Base-by-base conservation (phyloP, 2,888 invertebrate genomes). In the Camptogramma bilineatum region DNA sequence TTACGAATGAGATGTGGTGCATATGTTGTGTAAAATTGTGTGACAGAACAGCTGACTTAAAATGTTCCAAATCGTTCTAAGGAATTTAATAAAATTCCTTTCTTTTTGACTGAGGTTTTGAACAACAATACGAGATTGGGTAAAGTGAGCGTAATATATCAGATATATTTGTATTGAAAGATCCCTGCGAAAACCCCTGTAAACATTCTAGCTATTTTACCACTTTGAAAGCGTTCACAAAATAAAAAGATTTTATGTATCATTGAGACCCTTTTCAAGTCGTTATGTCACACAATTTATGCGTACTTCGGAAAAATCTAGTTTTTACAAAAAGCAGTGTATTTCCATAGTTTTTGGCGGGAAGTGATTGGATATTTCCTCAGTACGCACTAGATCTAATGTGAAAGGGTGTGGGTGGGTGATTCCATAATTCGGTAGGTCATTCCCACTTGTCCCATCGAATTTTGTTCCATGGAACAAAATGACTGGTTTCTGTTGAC, bases 281-380 rank as follows among this genome's bases (percentile, higher is more conserved):
- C 64, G 64, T 62, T 48, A 52, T 42, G 64, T 64, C 51, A 59
- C 10, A 53, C 39, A 51, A 54, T 52, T 52, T 18, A 19, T 21
- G 31, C 19, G 50, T 44, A 48, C 28, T 50, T 42, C 13, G 48
- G 28, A 54, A 54, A 9, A 52, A 31, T 47, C 28, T 13, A 24
- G 42, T 42, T 42, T 16, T 16, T 8, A 16, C 13, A 16, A 16
- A 44, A 7, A 13, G 13, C 39, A 39, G 8, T 39, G 39, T 39
- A n/a, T 13, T 39, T 39, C 39, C n/a, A 24, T 31, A 10, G 10
- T 10, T 34, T 21, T 52, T 17, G 31, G 16, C 7, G 17, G 17
- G 7, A 44, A 44, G 8, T 28, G 10, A 4, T 28, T 28, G 28
- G 31, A 31, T 55, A 47, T 28, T 16, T 44, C 10, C 18, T 5